phyloP scores from a whole-genome alignment of 2,888 invertebrate genomes.

The Morpho helenor region DNA sequence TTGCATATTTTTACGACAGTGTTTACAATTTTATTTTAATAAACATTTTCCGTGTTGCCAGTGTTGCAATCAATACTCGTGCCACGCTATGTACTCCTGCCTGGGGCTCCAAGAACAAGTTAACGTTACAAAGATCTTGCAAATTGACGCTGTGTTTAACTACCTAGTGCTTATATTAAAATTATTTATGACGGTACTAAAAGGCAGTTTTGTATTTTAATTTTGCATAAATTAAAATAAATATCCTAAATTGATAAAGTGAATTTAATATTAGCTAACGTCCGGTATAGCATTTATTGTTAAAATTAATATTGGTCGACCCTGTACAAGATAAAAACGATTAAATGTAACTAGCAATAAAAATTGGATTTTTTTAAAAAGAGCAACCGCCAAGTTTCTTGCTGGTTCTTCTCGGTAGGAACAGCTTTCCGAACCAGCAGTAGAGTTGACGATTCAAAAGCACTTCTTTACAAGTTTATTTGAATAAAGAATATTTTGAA shows the following conservation, averaged over 20 bases:
- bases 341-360: too few relatives aligned
- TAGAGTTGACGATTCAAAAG: too few relatives aligned
- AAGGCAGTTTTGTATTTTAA: conserved; percentile 17
- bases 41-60: conserved; percentile 17
- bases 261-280: conserved; percentile 1
- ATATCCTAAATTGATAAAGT: conserved; percentile 10
- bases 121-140: conserved; percentile 26
- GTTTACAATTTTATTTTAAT: background rate
- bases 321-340: too few relatives aligned
- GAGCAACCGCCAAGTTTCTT: too few relatives aligned
- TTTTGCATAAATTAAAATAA: conserved; percentile 13
- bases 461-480: too few relatives aligned
- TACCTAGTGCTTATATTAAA: conserved; percentile 27
- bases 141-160: conserved; percentile 28
- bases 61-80: conserved; percentile 19
- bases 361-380: too few relatives aligned
- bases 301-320: too few relatives aligned
- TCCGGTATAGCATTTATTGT: too few relatives aligned
- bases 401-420: too few relatives aligned
- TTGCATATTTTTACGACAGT: too few relatives aligned
- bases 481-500: too few relatives aligned
- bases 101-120: conserved; percentile 25
- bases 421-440: too few relatives aligned
- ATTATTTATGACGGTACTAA: conserved; percentile 24
- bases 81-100: conserved; percentile 20